Evolutionary conservation across 2,888 invertebrate species (phyloP).

Genomic region (Thecocarcelia acutangulata): DNA sequence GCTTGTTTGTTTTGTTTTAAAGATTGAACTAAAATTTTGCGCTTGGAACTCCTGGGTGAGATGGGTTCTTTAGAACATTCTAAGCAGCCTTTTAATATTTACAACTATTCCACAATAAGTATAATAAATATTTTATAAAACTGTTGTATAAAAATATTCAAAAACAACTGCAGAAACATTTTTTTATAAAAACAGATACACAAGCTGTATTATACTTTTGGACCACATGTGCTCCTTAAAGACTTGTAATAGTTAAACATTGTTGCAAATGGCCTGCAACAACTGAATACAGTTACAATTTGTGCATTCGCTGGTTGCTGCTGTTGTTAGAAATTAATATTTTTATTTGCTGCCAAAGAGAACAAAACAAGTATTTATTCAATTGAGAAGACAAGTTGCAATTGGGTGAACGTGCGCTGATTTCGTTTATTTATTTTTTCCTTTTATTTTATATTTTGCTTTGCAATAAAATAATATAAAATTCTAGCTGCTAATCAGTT

Average conservation of each 20-base stretch:
- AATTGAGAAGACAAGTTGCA: conserved; percentile 53
- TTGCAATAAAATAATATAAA: conserved; percentile 33
- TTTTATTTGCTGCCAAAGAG: conserved; percentile 5
- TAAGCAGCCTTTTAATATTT: too few species aligned
- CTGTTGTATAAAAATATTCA: too few species aligned
- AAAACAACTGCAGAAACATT: too few species aligned
- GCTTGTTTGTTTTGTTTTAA: too few species aligned
- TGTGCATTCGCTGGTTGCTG: conserved; percentile 50
- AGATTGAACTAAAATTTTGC: too few species aligned
- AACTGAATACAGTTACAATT: conserved; percentile 53
- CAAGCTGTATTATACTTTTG: conserved; percentile 8
- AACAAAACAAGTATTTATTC: conserved; percentile 9
- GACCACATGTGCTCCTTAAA: background rate
- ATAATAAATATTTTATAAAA: too few species aligned
- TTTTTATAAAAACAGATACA: background rate
- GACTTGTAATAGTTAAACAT: conserved; percentile 12
- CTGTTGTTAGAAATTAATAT: conserved; percentile 42
- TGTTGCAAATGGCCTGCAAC: conserved; percentile 32
- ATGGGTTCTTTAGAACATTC: too few species aligned
- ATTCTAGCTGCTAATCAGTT: conserved; percentile 49
- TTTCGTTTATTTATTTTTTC: conserved; percentile 10
- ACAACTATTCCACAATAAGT: too few species aligned
- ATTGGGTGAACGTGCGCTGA: conserved; percentile 62
- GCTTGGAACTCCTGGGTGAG: too few species aligned
- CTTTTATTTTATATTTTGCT: background rate